These are phyloP conservation scores for Pandemis cinnamomeana DNA, from an alignment of 2,888 invertebrate species.

Conservation along the genomic window DNA sequence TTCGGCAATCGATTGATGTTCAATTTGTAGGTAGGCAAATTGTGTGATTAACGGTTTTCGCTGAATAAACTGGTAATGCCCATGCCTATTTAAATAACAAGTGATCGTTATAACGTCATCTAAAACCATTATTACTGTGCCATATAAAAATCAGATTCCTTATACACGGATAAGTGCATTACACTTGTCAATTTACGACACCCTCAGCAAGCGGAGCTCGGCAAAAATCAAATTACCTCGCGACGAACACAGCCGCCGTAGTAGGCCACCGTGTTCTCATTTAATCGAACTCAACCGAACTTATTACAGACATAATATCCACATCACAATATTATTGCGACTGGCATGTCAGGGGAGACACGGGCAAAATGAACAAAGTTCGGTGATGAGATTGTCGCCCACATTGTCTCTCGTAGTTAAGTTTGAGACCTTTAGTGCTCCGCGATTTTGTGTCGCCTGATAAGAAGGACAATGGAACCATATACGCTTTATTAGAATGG, in stretches of 20 bases:
- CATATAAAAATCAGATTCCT: not conserved
- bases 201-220: not conserved
- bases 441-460: constrained; percentile 27
- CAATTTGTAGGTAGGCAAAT: too few relatives aligned
- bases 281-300: constrained; percentile 37
- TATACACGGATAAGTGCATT: constrained; percentile 3
- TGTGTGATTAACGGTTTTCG: too few relatives aligned
- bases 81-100: not conserved
- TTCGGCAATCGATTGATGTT: too few relatives aligned
- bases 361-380: constrained; percentile 40
- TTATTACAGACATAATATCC: constrained; percentile 34
- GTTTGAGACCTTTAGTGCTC: constrained; percentile 6
- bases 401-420: constrained; percentile 39
- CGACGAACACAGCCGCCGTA: not conserved
- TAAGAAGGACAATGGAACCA: constrained; percentile 25
- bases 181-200: constrained; percentile 3
- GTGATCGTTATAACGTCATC: not conserved
- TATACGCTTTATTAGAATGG: constrained; percentile 39
- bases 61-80: not conserved
- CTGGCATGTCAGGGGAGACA: constrained; percentile 29
- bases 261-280: constrained; percentile 14
- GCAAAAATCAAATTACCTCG: constrained; percentile 15
- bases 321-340: constrained; percentile 40
- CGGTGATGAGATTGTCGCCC: constrained; percentile 40
- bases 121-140: not conserved